Percentiles rank a stretch among this genome's conserved stretches.
Evolutionary conservation across 2,797 vertebrate genomes (phyloP).

Genomic region (Vultur gryphus): DNA sequence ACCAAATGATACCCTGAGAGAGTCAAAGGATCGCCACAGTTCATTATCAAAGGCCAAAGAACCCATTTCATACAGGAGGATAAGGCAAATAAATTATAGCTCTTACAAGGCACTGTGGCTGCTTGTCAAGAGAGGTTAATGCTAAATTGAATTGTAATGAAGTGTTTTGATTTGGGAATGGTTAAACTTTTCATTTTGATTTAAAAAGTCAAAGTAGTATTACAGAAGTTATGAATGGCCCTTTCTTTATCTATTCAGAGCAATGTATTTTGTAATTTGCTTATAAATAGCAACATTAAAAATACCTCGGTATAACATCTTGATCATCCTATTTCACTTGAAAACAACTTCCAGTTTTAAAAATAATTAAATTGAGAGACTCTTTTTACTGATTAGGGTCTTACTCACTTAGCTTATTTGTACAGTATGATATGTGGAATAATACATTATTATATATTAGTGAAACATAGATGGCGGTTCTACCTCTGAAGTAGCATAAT

Average conservation of each 20-base stretch:
- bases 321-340: not conserved
- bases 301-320: not conserved
- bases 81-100: slow-evolving; percentile 11
- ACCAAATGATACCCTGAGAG: not conserved
- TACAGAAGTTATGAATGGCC: not conserved
- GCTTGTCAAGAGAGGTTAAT: slow-evolving; percentile 6
- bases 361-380: not conserved
- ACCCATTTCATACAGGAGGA: not conserved
- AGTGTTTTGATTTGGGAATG: slow-evolving; percentile 8
- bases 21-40: not conserved
- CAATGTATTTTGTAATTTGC: not conserved
- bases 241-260: not conserved
- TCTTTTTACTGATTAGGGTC: not conserved
- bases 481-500: not conserved
- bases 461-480: not conserved
- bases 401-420: not conserved
- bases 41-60: not conserved
- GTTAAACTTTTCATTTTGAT: slow-evolving; percentile 19
- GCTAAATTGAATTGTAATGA: slow-evolving; percentile 6
- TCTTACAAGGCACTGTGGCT: not conserved
- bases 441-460: not conserved
- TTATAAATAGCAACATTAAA: not conserved
- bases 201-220: not conserved
- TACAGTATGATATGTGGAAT: not conserved
- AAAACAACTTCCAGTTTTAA: not conserved